Conservation (phyloP, 1,140 invertebrate genomes). For the Lepeophtheirus salmonis region DNA sequence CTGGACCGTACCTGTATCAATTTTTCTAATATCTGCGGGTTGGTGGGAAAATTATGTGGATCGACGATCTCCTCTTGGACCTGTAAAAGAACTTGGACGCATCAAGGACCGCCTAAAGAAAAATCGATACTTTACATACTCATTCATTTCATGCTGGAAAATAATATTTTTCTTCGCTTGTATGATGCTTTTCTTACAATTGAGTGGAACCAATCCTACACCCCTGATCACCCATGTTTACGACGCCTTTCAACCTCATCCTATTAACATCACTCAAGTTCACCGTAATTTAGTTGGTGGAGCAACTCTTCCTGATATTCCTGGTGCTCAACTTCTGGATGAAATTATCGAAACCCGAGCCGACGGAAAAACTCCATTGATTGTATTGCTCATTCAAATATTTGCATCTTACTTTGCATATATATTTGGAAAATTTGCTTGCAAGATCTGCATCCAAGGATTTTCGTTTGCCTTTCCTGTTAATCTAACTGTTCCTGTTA, state of each 20-base stretch:
- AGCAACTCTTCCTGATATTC: conserved; percentile 19
- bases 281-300: neutral
- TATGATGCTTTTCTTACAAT: conserved; percentile 46
- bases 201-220: conserved; percentile 51
- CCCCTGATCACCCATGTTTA: conserved; percentile 56
- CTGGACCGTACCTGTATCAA: conserved; percentile 63
- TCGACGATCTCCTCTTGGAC: conserved; percentile 10
- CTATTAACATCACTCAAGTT: conserved; percentile 54
- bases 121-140: conserved; percentile 67
- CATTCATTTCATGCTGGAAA: conserved; percentile 75
- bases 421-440: conserved; percentile 82
- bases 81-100: conserved; percentile 50
- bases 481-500: conserved; percentile 69
- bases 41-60: conserved; percentile 97
- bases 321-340: conserved; percentile 21
- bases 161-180: conserved; percentile 54
- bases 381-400: conserved; percentile 60
- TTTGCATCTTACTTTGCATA: conserved; percentile 66
- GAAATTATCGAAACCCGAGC: conserved; percentile 20
- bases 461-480: conserved; percentile 91
- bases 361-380: conserved; percentile 46
- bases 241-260: conserved; percentile 51
- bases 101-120: conserved; percentile 49
- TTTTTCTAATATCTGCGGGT: conserved; percentile 64
- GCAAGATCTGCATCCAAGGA: conserved; percentile 86